Base-by-base conservation (phyloP, 2,888 invertebrate genomes). In the Dysmachus trigonus region DNA sequence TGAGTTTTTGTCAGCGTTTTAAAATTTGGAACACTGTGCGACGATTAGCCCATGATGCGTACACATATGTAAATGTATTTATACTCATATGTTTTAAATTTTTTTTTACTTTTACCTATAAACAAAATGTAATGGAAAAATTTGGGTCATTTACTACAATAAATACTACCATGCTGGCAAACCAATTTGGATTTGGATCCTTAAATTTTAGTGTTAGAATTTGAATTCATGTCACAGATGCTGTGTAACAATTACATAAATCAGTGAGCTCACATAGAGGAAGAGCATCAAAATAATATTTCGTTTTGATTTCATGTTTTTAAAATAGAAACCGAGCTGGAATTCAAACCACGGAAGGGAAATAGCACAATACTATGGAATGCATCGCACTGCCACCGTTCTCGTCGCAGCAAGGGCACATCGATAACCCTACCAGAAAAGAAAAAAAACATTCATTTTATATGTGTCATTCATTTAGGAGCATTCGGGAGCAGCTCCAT, bases 401-500 rank as follows among this genome's bases (percentile, higher is more conserved):
- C 18, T 10, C 62, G 27, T 10, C 62, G 62, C 22, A 62, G 6
- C 62, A 8, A 22, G 62, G 10, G 27, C 62, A 62, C 27, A 62
- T 62, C 62, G 62, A 62, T 62, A 62, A 62, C 22, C 62, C 27
- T n/a, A n/a, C n/a, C n/a, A n/a, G 38, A 10, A 27, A 4, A n/a
- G n/a, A n/a, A 47, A 62, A 62, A 27, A 62, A 77, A 30, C 30
- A 47, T 77, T 47, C 77, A 30, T 51, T 47, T 31, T 77, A 76
- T 38, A 10, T 76, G 47, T 18, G 35, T 47, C 77, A 31, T 77
- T 77, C 77, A 77, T 77, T 77, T 22, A 77, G 8, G 8, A 62
- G 27, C 62, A 62, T 62, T 62, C 62, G 62, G 38, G 77, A 77
- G 47, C 38, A 76, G 76, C 77, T 47, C 41, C 77, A 77, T 51